Conservation (phyloP, 2,797 vertebrate genomes). For the Sylvia borin region DNA sequence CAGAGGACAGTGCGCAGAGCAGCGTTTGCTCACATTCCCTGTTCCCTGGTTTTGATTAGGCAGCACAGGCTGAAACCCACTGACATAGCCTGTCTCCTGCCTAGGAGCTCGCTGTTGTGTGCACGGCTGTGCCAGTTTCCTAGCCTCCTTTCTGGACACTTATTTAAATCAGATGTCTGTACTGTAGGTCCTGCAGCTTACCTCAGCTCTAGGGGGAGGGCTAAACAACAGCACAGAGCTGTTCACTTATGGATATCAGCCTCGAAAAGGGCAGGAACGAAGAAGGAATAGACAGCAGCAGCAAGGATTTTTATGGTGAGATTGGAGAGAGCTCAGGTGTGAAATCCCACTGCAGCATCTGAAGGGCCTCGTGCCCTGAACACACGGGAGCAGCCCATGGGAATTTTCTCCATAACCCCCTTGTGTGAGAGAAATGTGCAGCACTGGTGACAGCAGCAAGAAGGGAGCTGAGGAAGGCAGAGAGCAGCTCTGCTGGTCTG, state of each 20-base stretch:
- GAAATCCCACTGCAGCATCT: neutral
- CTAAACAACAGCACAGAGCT: neutral
- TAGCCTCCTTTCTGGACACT: neutral
- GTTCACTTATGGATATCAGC: fast-evolving
- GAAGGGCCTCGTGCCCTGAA: fast-evolving
- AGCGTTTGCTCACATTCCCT: neutral
- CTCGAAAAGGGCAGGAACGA: neutral
- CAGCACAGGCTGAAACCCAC: neutral
- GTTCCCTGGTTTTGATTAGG: neutral
- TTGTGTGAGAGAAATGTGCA: fast-evolving
- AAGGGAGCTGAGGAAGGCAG: neutral
- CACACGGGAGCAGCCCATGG: fast-evolving
- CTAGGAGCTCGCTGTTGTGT: neutral
- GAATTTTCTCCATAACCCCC: neutral
- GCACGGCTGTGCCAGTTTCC: neutral
- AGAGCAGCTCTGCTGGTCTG: fast-evolving
- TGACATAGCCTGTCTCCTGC: neutral
- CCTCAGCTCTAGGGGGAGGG: neutral
- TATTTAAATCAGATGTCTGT: constrained; percentile 10
- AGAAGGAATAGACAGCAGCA: neutral
- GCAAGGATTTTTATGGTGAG: neutral
- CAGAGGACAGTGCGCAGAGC: neutral
- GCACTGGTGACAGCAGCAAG: fast-evolving
- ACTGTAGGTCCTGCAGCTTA: neutral
- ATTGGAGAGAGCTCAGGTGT: fast-evolving